These are phyloP conservation scores for Hyperoplus lanceolatus DNA, from an alignment of 2,797 vertebrate species.

Conservation along the genomic window DNA sequence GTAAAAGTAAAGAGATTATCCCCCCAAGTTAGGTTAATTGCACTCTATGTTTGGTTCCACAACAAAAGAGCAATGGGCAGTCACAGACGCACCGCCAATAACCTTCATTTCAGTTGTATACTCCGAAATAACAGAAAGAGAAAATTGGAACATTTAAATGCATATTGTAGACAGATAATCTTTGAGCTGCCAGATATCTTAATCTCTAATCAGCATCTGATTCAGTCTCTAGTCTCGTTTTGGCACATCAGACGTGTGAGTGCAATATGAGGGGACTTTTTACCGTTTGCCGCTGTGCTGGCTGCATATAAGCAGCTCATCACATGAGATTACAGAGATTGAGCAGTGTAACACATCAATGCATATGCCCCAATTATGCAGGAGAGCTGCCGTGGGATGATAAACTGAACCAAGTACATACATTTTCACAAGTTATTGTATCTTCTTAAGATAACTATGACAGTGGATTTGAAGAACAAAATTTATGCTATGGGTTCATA, in stretches of 20 bases:
- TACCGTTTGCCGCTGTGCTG: constrained; percentile 64
- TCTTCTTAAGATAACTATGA: constrained; percentile 29
- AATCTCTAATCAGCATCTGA: not conserved
- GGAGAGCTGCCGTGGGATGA: constrained; percentile 42
- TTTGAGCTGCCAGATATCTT: constrained; percentile 23
- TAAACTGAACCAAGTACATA: constrained; percentile 13
- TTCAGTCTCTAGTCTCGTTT: constrained; percentile 42
- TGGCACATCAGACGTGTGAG: constrained; percentile 12
- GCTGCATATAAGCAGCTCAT: constrained; percentile 61
- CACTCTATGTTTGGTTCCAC: constrained; percentile 37
- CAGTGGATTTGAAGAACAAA: constrained; percentile 26
- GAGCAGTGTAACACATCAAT: constrained; percentile 38
- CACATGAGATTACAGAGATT: constrained; percentile 61
- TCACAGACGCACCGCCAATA: constrained; percentile 23
- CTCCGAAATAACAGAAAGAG: constrained; percentile 36
- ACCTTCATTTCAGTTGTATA: constrained; percentile 55
- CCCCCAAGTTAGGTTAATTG: constrained; percentile 56
- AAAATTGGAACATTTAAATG: constrained; percentile 62
- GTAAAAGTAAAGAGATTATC: constrained; percentile 43
- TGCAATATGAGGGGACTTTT: constrained; percentile 23
- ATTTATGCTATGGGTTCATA: not conserved
- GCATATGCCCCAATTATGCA: constrained; percentile 61
- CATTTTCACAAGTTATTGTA: constrained; percentile 42
- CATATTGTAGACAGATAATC: constrained; percentile 50
- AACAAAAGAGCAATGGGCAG: constrained; percentile 38